A percentile compares a stretch with the other conserved stretches of the same genome.
These are phyloP conservation scores for Reticulitermes speratus DNA, from an alignment of 1,140 invertebrate species.

Conservation along the genomic window DNA sequence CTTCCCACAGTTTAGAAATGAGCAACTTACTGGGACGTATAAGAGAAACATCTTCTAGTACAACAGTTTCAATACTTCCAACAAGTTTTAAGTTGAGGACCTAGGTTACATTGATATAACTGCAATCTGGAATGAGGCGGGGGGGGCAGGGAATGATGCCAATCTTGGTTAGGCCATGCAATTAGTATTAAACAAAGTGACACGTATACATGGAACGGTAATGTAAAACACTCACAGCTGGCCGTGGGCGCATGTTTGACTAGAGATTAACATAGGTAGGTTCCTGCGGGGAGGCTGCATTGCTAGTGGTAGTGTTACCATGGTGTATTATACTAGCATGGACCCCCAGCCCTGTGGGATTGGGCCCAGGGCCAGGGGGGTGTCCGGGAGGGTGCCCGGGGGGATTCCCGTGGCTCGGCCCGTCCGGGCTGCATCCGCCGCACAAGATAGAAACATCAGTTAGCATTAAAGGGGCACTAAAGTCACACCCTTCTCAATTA, in stretches of 20 bases:
- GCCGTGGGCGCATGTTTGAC: slow-evolving; percentile 52
- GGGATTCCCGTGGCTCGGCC: slow-evolving; percentile 28
- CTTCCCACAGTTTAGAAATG: no score
- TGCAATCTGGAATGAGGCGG: no score
- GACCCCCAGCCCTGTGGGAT: slow-evolving; percentile 55
- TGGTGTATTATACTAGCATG: slow-evolving; percentile 56
- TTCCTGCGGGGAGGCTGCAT: slow-evolving; percentile 80
- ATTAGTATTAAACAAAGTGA: slow-evolving; percentile 5
- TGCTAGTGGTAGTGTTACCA: slow-evolving; percentile 49
- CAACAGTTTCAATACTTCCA: no score
- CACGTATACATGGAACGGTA: slow-evolving; percentile 3
- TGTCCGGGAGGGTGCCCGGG: slow-evolving; percentile 48
- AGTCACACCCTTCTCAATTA: slow-evolving; percentile 34
- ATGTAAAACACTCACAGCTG: slow-evolving; percentile 27
- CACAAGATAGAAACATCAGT: slow-evolving; percentile 50
- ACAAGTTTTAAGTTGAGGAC: no score
- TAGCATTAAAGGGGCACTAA: slow-evolving; percentile 53
- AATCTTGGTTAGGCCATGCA: background rate
- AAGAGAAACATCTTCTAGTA: no score
- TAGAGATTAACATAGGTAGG: slow-evolving; percentile 92
- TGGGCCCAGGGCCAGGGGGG: slow-evolving; percentile 47
- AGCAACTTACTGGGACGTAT: no score
- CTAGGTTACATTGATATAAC: no score
- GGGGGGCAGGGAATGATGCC: no score
- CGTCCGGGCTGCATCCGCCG: slow-evolving; percentile 39